phyloP scores from a whole-genome alignment of 2,113 vertebrate species.

The Neopipo cinnamomea region DNA sequence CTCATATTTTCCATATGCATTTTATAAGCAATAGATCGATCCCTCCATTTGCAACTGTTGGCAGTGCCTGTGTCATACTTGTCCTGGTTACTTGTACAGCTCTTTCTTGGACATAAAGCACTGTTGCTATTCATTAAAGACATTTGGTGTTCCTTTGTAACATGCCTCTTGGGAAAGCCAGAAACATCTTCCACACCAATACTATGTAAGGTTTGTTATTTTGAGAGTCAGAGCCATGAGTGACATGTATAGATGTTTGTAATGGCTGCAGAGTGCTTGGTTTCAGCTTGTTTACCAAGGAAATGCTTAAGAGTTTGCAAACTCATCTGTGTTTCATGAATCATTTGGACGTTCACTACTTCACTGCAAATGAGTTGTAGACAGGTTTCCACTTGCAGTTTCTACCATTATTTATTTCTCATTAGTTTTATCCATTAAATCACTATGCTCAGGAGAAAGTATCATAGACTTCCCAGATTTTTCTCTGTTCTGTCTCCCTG shows the following conservation, averaged over 20 bases:
- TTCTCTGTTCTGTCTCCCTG: neutral
- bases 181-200: neutral
- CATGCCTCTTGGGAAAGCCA: neutral
- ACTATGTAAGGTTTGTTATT: neutral
- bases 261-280: neutral
- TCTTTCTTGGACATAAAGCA: neutral
- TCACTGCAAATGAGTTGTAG: neutral
- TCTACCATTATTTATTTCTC: neutral
- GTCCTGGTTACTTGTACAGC: neutral
- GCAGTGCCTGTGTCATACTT: neutral
- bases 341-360: neutral
- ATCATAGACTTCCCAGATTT: neutral
- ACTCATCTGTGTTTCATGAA: neutral
- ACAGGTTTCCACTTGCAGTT: neutral
- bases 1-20: neutral
- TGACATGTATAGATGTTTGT: neutral
- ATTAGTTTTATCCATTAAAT: neutral
- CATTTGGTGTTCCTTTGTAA: neutral
- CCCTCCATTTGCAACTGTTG: neutral
- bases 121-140: neutral
- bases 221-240: neutral
- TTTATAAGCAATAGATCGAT: neutral
- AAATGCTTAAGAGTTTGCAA: neutral
- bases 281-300: neutral
- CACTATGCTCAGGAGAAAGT: neutral